Base-by-base conservation (phyloP, 2,888 invertebrate species). In the Hirtodrosophila duncani region DNA sequence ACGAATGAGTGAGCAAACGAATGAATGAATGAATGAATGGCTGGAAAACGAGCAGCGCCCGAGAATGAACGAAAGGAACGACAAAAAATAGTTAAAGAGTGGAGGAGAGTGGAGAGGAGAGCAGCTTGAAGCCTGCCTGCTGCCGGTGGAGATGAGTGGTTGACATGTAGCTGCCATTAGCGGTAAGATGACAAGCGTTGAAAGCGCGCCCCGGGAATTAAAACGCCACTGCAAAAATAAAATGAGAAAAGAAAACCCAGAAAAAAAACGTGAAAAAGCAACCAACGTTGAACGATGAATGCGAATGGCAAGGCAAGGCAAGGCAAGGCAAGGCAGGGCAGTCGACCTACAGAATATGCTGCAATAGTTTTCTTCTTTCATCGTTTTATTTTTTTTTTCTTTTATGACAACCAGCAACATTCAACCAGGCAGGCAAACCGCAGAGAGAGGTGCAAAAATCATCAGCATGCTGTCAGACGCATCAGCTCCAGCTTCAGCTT, bases 81-180 rank as follows among this genome's bases (percentile, higher is more conserved):
- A 21, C 6, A 20, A 8, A 20, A n/a, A 10, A 3, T 4, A 11
- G 11, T 34, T 11, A 3, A 11, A 18, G 10, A n/a, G n/a, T n/a
- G n/a, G n/a, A n/a, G n/a, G n/a, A n/a, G n/a, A n/a, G n/a, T n/a
- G n/a, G n/a, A n/a, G n/a, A n/a, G n/a, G n/a, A n/a, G n/a, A n/a
- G n/a, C n/a, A n/a, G n/a, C n/a, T n/a, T n/a, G n/a, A n/a, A n/a
- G n/a, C n/a, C n/a, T n/a, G n/a, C n/a, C 29, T 21, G 45, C 33
- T 45, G 46, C 39, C 51, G 46, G 43, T 44, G 49, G 50, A 69
- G 77, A 80, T 77, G 80, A 77, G 77, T 79, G 80, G 75, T 80
- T 77, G 77, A 77, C 78, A 77, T 77, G 78, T 69, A 77, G 69
- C 80, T 78, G 77, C 77, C 77, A 77, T 77, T 77, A 80, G 77